Conservation (phyloP, 2,113 vertebrate genomes). For the Ictalurus furcatus region DNA sequence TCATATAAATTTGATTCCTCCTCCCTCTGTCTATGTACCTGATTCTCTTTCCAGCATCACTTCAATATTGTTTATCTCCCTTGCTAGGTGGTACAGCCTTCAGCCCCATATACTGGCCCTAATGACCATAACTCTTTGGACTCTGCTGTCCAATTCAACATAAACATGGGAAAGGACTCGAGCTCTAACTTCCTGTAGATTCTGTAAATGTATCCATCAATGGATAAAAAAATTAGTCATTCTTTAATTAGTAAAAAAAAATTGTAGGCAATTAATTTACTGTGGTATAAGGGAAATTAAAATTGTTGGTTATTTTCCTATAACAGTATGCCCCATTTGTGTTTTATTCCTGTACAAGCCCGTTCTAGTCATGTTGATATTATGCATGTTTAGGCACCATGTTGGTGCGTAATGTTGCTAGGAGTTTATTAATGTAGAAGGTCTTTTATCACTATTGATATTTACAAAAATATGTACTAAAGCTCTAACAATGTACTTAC, state of each 20-base stretch:
- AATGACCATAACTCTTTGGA: constrained; percentile 13
- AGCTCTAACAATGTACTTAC: background rate
- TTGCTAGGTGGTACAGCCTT: constrained; percentile 25
- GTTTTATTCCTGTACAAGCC: too few relatives aligned
- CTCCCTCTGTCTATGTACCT: background rate
- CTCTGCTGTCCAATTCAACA: constrained; percentile 52
- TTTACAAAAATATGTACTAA: background rate
- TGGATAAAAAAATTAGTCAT: background rate
- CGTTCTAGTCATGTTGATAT: background rate
- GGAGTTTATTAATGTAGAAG: background rate
- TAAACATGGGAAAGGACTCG: constrained; percentile 32
- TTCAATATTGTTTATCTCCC: background rate
- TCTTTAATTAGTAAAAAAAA: too few relatives aligned
- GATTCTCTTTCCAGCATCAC: background rate
- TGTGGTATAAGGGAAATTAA: too few relatives aligned
- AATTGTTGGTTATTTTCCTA: too few relatives aligned
- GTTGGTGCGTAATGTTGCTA: background rate
- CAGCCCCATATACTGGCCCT: background rate
- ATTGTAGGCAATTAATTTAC: too few relatives aligned
- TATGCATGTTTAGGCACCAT: background rate
- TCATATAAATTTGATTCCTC: background rate
- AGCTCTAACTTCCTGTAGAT: constrained; percentile 64
- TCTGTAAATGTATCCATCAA: too few relatives aligned
- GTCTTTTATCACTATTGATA: background rate
- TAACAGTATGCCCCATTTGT: too few relatives aligned